Percentiles rank a stretch among this genome's conserved stretches.
Evolutionary conservation across 2,113 vertebrate genomes (phyloP).

Genomic region (Oplegnathus fasciatus): DNA sequence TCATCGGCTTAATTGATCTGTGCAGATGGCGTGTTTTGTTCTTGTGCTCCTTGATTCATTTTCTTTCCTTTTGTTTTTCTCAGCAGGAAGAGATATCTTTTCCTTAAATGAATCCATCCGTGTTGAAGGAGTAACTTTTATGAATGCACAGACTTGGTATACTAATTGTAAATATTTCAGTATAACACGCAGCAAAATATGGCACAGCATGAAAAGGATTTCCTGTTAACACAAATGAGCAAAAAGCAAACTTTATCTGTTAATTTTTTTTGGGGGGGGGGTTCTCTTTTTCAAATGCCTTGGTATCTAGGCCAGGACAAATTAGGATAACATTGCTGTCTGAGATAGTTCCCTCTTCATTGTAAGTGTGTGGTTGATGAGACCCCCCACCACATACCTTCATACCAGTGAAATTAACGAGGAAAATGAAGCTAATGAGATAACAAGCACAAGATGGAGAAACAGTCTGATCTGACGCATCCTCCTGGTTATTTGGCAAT

Average conservation of each 20-base stretch:
- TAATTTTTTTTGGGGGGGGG: not conserved
- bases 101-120: slow-evolving; percentile 70
- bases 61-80: slow-evolving; percentile 60
- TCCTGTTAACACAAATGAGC: slow-evolving; percentile 59
- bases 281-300: slow-evolving; percentile 17
- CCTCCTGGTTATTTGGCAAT: slow-evolving; percentile 79
- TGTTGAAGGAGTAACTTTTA: slow-evolving; percentile 53
- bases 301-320: slow-evolving; percentile 57
- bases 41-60: slow-evolving; percentile 49
- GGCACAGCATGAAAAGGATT: slow-evolving; percentile 50
- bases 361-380: slow-evolving; percentile 77
- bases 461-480: slow-evolving; percentile 75
- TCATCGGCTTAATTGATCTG: slow-evolving; percentile 78
- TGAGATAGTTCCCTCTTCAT: slow-evolving; percentile 76
- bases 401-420: slow-evolving; percentile 74
- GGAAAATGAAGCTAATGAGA: slow-evolving; percentile 79
- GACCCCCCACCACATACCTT: slow-evolving; percentile 68
- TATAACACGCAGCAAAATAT: slow-evolving; percentile 31
- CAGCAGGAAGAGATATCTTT: slow-evolving; percentile 51
- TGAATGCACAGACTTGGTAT: slow-evolving; percentile 47
- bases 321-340: slow-evolving; percentile 69
- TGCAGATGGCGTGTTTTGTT: slow-evolving; percentile 76
- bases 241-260: slow-evolving; percentile 66
- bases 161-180: slow-evolving; percentile 44
- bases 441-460: slow-evolving; percentile 79